Conservation (phyloP, 2,113 vertebrate species). For the Erinaceus europaeus region DNA sequence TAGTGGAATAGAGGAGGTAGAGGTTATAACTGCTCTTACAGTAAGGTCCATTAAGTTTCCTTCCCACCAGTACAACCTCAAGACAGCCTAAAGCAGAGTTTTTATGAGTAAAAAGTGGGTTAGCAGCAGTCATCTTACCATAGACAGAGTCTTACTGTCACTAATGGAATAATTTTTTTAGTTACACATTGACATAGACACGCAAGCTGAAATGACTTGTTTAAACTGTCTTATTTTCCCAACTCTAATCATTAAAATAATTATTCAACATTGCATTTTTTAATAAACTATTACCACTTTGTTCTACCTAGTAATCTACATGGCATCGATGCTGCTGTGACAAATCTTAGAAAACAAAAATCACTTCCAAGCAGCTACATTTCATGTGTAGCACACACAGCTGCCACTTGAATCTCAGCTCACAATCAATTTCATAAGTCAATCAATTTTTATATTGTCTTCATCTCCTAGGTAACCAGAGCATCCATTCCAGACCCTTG, state of each 20-base stretch:
- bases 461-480: constrained; percentile 74
- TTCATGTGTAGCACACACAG: constrained; percentile 60
- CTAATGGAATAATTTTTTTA: constrained; percentile 24
- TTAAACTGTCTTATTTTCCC: not conserved
- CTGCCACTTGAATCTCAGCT: constrained; percentile 68
- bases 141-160: not conserved
- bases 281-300: constrained; percentile 41
- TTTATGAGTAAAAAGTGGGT: constrained; percentile 11
- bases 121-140: not conserved
- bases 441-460: constrained; percentile 73
- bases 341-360: constrained; percentile 9
- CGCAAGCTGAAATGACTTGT: constrained; percentile 19
- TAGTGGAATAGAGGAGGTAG: not conserved
- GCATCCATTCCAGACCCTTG: constrained; percentile 52
- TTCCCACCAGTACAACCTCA: constrained; percentile 36
- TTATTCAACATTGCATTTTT: constrained; percentile 42
- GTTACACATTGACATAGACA: constrained; percentile 16
- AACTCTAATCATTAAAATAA: constrained; percentile 37
- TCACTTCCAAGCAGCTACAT: constrained; percentile 38
- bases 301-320: constrained; percentile 35
- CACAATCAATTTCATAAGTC: constrained; percentile 68
- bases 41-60: constrained; percentile 60
- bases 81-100: constrained; percentile 4
- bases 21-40: constrained; percentile 46
- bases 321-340: constrained; percentile 20